Evolutionary conservation across 2,113 vertebrate species (phyloP).

Genomic region (Chaenogobius annularis): DNA sequence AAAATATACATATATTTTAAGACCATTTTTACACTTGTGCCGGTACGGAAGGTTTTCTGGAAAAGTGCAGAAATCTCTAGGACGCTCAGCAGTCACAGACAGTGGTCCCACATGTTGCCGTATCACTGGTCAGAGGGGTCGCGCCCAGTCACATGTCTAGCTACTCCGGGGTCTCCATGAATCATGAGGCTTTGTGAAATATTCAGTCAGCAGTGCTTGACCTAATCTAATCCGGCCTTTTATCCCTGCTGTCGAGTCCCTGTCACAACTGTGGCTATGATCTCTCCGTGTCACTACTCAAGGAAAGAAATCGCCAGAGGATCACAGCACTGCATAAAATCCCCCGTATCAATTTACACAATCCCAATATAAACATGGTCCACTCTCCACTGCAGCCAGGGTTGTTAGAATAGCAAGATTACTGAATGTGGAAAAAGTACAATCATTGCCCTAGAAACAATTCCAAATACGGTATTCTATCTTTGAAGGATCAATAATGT

Average conservation of each 20-base stretch:
- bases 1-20: too few species aligned
- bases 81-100: background rate
- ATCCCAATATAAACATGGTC: background rate
- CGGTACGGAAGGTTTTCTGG: too few species aligned
- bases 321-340: slow-evolving; percentile 5
- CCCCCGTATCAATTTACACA: background rate
- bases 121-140: slow-evolving; percentile 35
- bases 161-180: slow-evolving; percentile 30
- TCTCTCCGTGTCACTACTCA: slow-evolving; percentile 27
- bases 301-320: background rate
- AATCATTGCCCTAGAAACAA: background rate
- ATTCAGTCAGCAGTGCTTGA: slow-evolving; percentile 48
- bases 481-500: background rate
- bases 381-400: slow-evolving; percentile 3
- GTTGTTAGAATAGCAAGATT: background rate
- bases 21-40: too few species aligned
- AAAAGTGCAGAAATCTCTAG: background rate
- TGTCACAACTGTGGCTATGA: slow-evolving; percentile 46
- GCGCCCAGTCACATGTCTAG: slow-evolving; percentile 34
- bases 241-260: slow-evolving; percentile 45
- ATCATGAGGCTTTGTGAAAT: slow-evolving; percentile 48
- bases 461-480: background rate
- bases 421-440: background rate
- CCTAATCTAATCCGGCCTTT: slow-evolving; percentile 44
- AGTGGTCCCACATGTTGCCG: slow-evolving; percentile 20